Evolutionary conservation across 2,797 vertebrate species (phyloP).

Genomic region (Xenops minutus): DNA sequence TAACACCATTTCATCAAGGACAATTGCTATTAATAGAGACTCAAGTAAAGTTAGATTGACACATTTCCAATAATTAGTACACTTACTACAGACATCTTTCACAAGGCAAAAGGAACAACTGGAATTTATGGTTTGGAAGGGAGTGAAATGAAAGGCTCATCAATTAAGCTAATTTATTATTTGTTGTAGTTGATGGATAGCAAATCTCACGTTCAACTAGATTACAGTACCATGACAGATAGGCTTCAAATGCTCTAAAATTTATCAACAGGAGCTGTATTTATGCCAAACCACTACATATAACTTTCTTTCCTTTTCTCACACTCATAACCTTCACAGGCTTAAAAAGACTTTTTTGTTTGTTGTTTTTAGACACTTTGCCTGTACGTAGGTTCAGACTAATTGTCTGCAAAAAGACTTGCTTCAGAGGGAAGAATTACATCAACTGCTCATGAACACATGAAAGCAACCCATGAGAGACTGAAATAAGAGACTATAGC

Average conservation of each 20-base stretch:
- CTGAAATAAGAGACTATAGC: not conserved
- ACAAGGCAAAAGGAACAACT: not conserved
- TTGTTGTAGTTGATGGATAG: not conserved
- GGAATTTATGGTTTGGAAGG: not conserved
- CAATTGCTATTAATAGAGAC: not conserved
- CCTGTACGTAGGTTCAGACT: not conserved
- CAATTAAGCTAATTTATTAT: not conserved
- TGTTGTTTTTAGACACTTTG: not conserved
- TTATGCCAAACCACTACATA: not conserved
- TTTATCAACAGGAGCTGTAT: not conserved
- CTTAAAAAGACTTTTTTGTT: not conserved
- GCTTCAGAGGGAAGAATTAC: not conserved
- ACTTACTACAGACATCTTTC: not conserved
- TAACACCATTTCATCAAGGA: not conserved
- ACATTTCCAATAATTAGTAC: not conserved
- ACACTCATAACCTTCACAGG: not conserved
- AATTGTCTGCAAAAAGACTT: not conserved
- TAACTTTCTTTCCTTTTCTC: not conserved
- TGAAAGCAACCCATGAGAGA: not conserved
- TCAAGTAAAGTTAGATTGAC: not conserved
- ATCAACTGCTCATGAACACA: not conserved
- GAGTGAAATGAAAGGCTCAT: not conserved
- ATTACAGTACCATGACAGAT: not conserved
- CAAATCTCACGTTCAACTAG: not conserved
- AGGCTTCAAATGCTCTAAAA: not conserved